These are phyloP conservation scores for Serilophus lunatus DNA, from an alignment of 2,113 vertebrate species.

Conservation along the genomic window DNA sequence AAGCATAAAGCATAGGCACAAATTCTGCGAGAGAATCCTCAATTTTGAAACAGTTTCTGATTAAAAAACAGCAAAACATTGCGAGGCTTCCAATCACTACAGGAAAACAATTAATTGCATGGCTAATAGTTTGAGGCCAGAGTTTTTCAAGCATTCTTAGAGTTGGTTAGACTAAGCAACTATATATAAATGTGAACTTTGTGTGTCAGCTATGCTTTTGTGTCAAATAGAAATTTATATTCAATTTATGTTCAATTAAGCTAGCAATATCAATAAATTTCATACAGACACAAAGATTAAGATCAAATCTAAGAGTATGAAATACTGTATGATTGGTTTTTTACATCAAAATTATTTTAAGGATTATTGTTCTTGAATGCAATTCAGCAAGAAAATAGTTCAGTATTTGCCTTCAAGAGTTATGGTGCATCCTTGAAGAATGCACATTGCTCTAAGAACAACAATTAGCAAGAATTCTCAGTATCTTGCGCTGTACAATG, in stretches of 20 bases:
- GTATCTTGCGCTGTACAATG: neutral
- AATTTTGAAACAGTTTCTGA: constrained; percentile 18
- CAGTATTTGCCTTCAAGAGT: neutral
- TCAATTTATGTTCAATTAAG: constrained; percentile 12
- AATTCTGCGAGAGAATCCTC: neutral
- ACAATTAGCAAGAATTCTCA: neutral
- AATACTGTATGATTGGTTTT: neutral
- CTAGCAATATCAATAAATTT: neutral
- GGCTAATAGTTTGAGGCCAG: constrained; percentile 7
- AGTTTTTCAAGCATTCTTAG: constrained; percentile 14
- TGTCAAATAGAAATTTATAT: neutral
- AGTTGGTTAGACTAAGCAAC: neutral
- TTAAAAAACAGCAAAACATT: constrained; percentile 15
- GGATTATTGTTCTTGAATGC: neutral
- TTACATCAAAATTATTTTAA: neutral
- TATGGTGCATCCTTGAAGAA: neutral
- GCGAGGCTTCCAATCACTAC: neutral
- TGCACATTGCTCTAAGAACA: neutral
- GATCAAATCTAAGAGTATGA: neutral
- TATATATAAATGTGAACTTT: neutral
- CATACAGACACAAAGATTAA: neutral
- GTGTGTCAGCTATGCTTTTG: neutral
- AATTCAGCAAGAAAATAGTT: neutral
- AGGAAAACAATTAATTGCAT: constrained; percentile 57
- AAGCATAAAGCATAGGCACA: neutral